A percentile compares a stretch with the other conserved stretches of the same genome.
Evolutionary conservation across 2,797 vertebrate species (phyloP).

Genomic region (Parambassis ranga): DNA sequence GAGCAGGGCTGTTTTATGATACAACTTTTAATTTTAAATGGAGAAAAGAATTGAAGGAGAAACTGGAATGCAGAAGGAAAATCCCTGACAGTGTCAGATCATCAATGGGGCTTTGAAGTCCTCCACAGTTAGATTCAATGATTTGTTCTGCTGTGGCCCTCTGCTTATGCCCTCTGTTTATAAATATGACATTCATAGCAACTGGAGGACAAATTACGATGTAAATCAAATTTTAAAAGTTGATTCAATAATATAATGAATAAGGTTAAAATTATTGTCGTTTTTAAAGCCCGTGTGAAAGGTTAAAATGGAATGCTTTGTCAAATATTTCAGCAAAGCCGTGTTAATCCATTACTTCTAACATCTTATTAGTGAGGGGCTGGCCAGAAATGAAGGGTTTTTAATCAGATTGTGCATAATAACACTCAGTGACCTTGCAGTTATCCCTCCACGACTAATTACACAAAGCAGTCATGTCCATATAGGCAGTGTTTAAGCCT

Average conservation of each 20-base stretch:
- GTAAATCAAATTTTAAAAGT: constrained; percentile 19
- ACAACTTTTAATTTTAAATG: background rate
- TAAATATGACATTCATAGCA: constrained; percentile 13
- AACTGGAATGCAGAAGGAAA: constrained; percentile 28
- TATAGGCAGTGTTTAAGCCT: constrained; percentile 55
- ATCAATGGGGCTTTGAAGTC: constrained; percentile 35
- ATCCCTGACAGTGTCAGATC: constrained; percentile 10
- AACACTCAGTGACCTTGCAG: constrained; percentile 56
- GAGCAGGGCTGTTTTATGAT: background rate
- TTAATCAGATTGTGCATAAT: constrained; percentile 52
- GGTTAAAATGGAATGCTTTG: constrained; percentile 19
- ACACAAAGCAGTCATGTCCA: constrained; percentile 55
- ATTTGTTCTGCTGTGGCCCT: constrained; percentile 36
- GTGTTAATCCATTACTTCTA: constrained; percentile 37
- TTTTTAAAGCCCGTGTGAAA: background rate
- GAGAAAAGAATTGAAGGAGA: background rate
- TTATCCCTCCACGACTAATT: constrained; percentile 56
- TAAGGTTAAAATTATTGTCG: background rate
- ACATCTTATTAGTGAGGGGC: constrained; percentile 37
- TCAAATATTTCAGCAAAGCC: constrained; percentile 11
- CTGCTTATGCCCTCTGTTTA: constrained; percentile 4
- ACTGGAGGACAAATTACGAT: constrained; percentile 5
- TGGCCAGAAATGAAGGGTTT: constrained; percentile 38
- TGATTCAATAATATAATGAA: background rate
- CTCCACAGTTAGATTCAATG: constrained; percentile 12